These are phyloP conservation scores for Brachyopa scutellaris DNA, from an alignment of 2,888 invertebrate genomes.

Conservation along the genomic window DNA sequence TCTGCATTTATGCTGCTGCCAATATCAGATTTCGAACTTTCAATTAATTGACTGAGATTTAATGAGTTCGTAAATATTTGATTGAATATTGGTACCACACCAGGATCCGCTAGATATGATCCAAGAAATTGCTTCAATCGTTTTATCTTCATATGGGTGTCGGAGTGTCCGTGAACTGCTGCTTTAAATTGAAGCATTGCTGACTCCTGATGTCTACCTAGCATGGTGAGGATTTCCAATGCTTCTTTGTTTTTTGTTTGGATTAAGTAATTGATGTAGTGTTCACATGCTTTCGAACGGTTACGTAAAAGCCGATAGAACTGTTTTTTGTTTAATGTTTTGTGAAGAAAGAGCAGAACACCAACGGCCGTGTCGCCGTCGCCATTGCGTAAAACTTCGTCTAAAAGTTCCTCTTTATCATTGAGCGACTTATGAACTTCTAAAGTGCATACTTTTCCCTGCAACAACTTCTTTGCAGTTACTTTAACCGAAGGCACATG, in stretches of 20 bases:
- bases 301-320: slow-evolving; percentile 87
- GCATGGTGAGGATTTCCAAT: slow-evolving; percentile 87
- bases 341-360: slow-evolving; percentile 88
- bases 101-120: slow-evolving; percentile 73
- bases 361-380: slow-evolving; percentile 89
- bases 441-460: slow-evolving; percentile 83
- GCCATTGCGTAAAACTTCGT: slow-evolving; percentile 87
- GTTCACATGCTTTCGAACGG: slow-evolving; percentile 87
- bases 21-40: slow-evolving; percentile 74
- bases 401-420: slow-evolving; percentile 88
- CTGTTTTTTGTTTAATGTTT: slow-evolving; percentile 87
- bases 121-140: slow-evolving; percentile 76
- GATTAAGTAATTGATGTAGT: slow-evolving; percentile 89
- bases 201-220: slow-evolving; percentile 86
- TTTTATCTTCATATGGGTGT: slow-evolving; percentile 77
- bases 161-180: slow-evolving; percentile 76
- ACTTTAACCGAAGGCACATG: slow-evolving; percentile 78
- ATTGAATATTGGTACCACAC: slow-evolving; percentile 76
- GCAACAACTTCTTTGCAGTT: slow-evolving; percentile 80
- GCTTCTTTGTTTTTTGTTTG: slow-evolving; percentile 87
- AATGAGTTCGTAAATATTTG: slow-evolving; percentile 77
- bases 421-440: slow-evolving; percentile 84
- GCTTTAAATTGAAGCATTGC: slow-evolving; percentile 83
- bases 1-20: slow-evolving; percentile 73
- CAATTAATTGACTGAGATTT: slow-evolving; percentile 76